Evolutionary conservation across 1,140 invertebrate species (phyloP), one percentile per base, ranked within the genome.

Genomic region (Sogatella furcifera): DNA sequence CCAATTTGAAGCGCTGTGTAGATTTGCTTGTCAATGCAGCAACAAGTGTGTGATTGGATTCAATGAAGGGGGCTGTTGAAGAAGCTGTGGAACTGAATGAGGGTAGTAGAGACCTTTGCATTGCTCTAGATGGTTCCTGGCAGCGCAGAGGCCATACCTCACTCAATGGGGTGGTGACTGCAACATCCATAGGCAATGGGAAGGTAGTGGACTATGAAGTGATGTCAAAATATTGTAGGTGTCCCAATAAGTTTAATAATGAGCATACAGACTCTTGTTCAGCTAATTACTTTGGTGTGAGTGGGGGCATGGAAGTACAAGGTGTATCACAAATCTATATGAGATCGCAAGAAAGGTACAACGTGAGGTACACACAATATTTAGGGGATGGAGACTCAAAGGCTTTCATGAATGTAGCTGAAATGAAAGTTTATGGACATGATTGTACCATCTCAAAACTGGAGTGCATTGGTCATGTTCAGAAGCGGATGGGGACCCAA

Each of bases 401-500:
- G 13, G 53, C 57, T 22, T 63, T 24, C 34, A 38, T 15, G 13
- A 24, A 15, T 11, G 28, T 65, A 58, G 58, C 21, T 14, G 15
- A 21, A 58, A 68, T 60, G 17, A 64, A 44, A 28, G 54, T 57
- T 49, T 68, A 34, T 62, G 59, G 31, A 31, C 5, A 31, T 31
- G 31, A 31, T 4, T 31, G 31, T 31, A 31, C 31, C 31, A 31
- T 31, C 31, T 31, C 31, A 57, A 65, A 69, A 57, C 62, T 66
- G 43, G 66, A 69, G 55, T 68, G 66, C 57, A 59, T 68, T 21
- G 56, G 53, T 44, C 61, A 66, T 54, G 63, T 70, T 8, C 57
- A 63, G 54, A 69, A 70, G 57, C 60, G 69, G n/a, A 68, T 70
- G 61, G 65, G 66, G 14, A 66, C 61, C 10, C 60, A 63, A 15